Evolutionary conservation across 2,797 vertebrate genomes (phyloP).

Genomic region (Cebuella pygmaea): DNA sequence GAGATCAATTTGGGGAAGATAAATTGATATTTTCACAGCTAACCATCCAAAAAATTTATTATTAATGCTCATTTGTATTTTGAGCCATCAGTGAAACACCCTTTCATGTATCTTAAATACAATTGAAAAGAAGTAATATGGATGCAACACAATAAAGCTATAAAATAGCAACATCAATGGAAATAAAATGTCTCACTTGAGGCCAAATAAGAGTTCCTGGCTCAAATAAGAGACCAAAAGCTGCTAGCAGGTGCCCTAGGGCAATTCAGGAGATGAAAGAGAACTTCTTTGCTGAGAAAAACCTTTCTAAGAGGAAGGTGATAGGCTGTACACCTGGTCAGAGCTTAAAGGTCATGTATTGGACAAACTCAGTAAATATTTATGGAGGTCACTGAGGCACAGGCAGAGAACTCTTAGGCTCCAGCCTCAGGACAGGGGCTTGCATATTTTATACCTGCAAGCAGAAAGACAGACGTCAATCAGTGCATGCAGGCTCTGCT

Average conservation of each 20-base stretch:
- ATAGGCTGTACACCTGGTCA: neutral
- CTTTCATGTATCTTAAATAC: neutral
- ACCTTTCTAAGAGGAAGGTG: neutral
- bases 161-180: neutral
- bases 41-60: neutral
- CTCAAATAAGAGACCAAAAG: neutral
- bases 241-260: constrained; percentile 39
- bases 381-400: neutral
- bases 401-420: neutral
- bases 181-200: neutral
- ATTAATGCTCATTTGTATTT: neutral
- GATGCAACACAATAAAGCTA: neutral
- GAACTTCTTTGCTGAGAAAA: constrained; percentile 39
- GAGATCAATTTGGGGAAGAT: neutral
- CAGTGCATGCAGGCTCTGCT: accelerated
- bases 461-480: neutral
- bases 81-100: neutral
- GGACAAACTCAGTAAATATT: constrained; percentile 46
- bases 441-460: too few relatives aligned
- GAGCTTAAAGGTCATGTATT: constrained; percentile 55
- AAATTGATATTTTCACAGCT: neutral
- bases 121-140: neutral
- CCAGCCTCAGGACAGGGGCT: neutral
- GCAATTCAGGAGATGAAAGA: constrained; percentile 63
- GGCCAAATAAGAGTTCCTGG: neutral